Evolutionary conservation across 2,888 invertebrate genomes (phyloP).

Genomic region (Horisme vitalbata): DNA sequence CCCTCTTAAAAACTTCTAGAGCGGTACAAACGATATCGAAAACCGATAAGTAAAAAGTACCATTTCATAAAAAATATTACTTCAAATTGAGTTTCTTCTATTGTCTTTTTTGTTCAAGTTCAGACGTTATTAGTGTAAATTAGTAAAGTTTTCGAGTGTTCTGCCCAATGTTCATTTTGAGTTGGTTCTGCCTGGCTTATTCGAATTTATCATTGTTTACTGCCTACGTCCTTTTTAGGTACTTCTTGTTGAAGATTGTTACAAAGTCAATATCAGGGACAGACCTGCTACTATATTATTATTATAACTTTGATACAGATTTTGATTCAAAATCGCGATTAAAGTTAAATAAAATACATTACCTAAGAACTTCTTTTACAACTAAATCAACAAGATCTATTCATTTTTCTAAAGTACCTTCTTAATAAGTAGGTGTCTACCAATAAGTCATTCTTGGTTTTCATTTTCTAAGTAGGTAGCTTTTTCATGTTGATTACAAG

Average conservation of each 20-base stretch:
- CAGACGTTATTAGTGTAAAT: slow-evolving; percentile 35
- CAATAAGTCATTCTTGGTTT: too few species aligned
- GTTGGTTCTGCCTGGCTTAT: slow-evolving; percentile 34
- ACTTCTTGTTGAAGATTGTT: slow-evolving; percentile 16
- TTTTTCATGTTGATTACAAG: too few species aligned
- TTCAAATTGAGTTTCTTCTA: slow-evolving; percentile 20
- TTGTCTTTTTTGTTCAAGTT: slow-evolving; percentile 27
- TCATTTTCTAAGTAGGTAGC: too few species aligned
- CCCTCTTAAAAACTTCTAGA: slow-evolving; percentile 25
- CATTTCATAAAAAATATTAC: slow-evolving; percentile 17
- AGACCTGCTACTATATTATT: not conserved
- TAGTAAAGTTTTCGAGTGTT: slow-evolving; percentile 36
- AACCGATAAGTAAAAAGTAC: slow-evolving; percentile 27
- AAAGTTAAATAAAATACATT: too few species aligned
- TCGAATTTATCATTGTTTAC: slow-evolving; percentile 42
- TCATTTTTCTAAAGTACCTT: too few species aligned
- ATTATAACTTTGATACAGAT: not conserved
- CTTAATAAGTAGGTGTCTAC: too few species aligned
- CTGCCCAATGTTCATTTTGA: slow-evolving; percentile 37
- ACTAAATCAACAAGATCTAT: too few species aligned
- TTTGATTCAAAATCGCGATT: too few species aligned
- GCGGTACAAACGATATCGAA: slow-evolving; percentile 29
- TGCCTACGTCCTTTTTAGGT: slow-evolving; percentile 29
- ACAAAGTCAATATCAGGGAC: too few species aligned
- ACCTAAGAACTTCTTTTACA: too few species aligned